Base-by-base conservation (phyloP, 2,888 invertebrate genomes). In the Willowsia nigromaculata region DNA sequence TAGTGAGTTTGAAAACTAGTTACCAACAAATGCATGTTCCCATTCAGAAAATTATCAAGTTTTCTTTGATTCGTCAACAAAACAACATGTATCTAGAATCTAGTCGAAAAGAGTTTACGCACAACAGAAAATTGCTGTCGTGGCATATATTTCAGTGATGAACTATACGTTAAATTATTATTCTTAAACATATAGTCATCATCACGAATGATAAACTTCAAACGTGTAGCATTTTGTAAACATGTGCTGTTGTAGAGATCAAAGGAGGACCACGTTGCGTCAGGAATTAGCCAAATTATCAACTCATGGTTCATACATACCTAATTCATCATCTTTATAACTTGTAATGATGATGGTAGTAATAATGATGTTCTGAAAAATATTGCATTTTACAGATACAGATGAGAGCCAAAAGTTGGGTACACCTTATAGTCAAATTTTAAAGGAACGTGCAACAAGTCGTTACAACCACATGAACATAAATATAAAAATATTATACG, bases 211-310 rank as follows among this genome's bases (percentile, higher is more conserved):
- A 62, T 25, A 33, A 33, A 18, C 37, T 68, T 68, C n/a, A 68
- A 37, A 68, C n/a, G 13, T 11, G 33, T 9, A 15, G 37, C 37
- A 71, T 85, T 85, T 85, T 59, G 85, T 74, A 85, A 85, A 33
- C 47, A 71, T 71, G 11, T 40, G 9, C 27, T 22, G 30, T 37
- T 50, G 50, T 50, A 3, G 5, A 30, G 25, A 53, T 80, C 47
- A 80, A 56, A 59, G 33, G 74, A 76, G 59, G 59, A 40, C 76
- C 50, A 50, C 50, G 50, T 40, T 85, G 85, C 78, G 76, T 78
- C 50, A 85, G 53, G 30, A 85, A 84, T 40, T 65, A 37, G 40
- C 56, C 71, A 85, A 85, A 85, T 85, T 47, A 85, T 78, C 78
- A 85, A 68, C 43, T 78, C 47, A 47, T 47, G 40, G 27, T 50